Conservation (phyloP, 2,113 vertebrate genomes). For the Chloropsis cyanopogon region DNA sequence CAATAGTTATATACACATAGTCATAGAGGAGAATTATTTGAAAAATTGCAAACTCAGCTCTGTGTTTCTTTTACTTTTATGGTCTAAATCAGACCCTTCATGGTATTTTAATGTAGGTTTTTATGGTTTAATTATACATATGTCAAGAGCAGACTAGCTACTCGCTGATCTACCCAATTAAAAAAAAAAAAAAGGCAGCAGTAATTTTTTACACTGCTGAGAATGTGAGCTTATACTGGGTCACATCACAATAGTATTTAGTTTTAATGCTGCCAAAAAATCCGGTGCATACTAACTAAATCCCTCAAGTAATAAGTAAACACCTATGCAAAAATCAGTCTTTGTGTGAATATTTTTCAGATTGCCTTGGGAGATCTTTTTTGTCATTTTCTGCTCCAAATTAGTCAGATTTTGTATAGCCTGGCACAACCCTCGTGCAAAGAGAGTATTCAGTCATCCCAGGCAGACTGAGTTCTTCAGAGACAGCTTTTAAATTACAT, state of each 20-base stretch:
- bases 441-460: not conserved
- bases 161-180: not conserved
- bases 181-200: not conserved
- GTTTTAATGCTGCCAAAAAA: not conserved
- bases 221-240: not conserved
- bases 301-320: not conserved
- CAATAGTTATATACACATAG: constrained; percentile 21
- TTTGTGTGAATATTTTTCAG: not conserved
- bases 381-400: not conserved
- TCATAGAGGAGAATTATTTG: constrained; percentile 25
- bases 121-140: constrained; percentile 60
- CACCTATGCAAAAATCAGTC: not conserved
- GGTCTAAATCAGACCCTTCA: constrained; percentile 32
- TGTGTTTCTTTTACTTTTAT: constrained; percentile 33
- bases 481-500: not conserved
- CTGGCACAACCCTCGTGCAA: not conserved
- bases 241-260: not conserved
- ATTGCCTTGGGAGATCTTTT: not conserved
- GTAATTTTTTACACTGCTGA: constrained; percentile 2
- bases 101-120: constrained; percentile 31
- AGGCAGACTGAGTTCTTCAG: not conserved
- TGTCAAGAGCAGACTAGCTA: constrained; percentile 3
- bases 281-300: not conserved
- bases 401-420: not conserved
- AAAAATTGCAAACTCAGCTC: constrained; percentile 58